Evolutionary conservation across 1,140 invertebrate species (phyloP), one percentile per base, ranked within the genome.

Genomic region (Sarcophaga peregrina): DNA sequence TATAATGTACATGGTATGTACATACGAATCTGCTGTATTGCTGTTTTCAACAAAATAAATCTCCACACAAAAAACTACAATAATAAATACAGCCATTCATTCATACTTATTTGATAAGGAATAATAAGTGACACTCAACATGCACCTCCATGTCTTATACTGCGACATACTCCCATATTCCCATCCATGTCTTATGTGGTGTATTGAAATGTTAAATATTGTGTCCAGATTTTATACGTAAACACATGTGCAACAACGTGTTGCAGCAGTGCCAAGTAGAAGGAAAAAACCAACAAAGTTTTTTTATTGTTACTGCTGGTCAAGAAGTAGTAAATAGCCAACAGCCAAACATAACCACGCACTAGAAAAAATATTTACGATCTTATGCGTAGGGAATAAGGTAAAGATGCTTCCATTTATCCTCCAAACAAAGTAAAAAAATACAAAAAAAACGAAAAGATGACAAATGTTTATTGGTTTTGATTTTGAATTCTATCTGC

Each of bases 281-380:
- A 13, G 15, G 0, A n/a, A 58, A 58, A 13, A 58, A 13, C 17
- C 62, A 68, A 68, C 15, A 17, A 68, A 68, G 8, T 25, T 25
- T 37, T 37, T 37, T 37, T 68, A 20, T 68, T 68, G 62, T 68
- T 68, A 68, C 62, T 68, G 62, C 62, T 68, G 62, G 62, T 20
- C 62, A 68, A 68, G 62, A 68, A 68, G 62, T 68, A 20, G 62
- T 68, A 68, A 68, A 68, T 68, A 20, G 62, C 20, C 62, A 68
- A 68, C 62, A 68, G n/a, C 17, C 17, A 13, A 58, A 58, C 54
- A 15, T 9, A 58, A 15, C 54, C 54, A 58, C n/a, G 13, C 54
- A n/a, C 54, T n/a, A 58, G 13, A 58, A 58, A n/a, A 13, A 25
- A 68, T 25, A 68, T 68, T 68, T 68, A 68, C 62, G 62, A 68